Evolutionary conservation across 2,113 vertebrate species (phyloP).

Genomic region (Plectropomus leopardus): DNA sequence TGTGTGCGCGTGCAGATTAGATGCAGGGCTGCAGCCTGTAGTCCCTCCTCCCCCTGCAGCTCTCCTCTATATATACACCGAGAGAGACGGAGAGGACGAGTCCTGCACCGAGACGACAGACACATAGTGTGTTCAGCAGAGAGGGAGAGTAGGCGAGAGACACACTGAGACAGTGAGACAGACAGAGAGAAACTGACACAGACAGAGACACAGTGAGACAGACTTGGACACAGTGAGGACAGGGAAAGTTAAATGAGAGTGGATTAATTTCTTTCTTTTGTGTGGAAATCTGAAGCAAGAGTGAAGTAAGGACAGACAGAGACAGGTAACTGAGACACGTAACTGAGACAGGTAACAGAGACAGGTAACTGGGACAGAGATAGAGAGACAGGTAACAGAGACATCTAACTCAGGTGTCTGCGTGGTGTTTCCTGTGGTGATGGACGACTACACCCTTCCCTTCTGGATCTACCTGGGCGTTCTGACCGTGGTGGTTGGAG

Average conservation of each 20-base stretch:
- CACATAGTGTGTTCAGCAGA: conserved; percentile 38
- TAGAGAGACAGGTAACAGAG: conserved; percentile 4
- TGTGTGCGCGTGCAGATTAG: conserved; percentile 78
- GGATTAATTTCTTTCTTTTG: background rate
- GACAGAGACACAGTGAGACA: too few species aligned
- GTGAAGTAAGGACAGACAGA: background rate
- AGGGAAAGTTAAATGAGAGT: background rate
- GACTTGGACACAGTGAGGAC: background rate
- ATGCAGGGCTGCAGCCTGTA: conserved; percentile 65
- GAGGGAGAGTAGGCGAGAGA: conserved; percentile 21
- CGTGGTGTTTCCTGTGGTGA: conserved; percentile 39
- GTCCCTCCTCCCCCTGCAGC: conserved; percentile 78
- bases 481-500: conserved; percentile 73
- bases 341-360: background rate
- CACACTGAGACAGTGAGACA: background rate
- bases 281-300: background rate
- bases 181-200: background rate
- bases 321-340: background rate
- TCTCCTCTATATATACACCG: conserved; percentile 79
- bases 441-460: conserved; percentile 81
- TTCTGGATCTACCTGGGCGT: conserved; percentile 83
- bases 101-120: conserved; percentile 47
- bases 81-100: conserved; percentile 48
- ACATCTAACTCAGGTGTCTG: conserved; percentile 11
- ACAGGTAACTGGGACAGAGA: background rate